Evolutionary conservation across 2,113 vertebrate genomes (phyloP).

Genomic region (Pica pica): DNA sequence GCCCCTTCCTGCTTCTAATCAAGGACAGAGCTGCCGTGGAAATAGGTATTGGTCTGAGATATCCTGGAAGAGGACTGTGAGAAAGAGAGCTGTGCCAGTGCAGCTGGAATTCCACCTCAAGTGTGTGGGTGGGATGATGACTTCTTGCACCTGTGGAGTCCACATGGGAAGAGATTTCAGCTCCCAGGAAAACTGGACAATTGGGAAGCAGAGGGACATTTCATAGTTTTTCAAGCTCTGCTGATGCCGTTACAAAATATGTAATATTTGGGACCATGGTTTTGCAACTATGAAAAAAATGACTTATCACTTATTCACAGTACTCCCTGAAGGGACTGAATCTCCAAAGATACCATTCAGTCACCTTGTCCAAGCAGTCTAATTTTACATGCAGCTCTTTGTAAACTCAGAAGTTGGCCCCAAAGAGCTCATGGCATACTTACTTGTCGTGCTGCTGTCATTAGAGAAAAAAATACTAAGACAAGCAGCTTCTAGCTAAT

Average conservation of each 20-base stretch:
- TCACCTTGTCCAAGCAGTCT: neutral
- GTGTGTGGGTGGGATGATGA: accelerated
- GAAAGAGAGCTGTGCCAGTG: neutral
- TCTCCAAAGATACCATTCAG: neutral
- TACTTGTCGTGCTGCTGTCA: neutral
- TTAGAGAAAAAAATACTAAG: neutral
- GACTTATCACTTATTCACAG: neutral
- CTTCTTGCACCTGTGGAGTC: neutral
- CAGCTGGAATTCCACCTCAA: neutral
- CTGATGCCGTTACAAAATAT: neutral
- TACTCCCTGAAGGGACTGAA: accelerated
- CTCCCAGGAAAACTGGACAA: neutral
- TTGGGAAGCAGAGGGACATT: neutral
- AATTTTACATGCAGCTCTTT: neutral
- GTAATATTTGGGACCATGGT: neutral
- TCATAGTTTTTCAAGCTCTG: neutral
- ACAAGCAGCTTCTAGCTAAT: neutral
- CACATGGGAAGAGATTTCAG: accelerated
- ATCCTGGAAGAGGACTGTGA: neutral
- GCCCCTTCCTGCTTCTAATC: neutral
- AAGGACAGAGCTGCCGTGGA: neutral
- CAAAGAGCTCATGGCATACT: neutral
- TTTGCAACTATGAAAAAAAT: neutral
- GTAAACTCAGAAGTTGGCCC: neutral
- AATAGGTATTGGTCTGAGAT: neutral